These are phyloP conservation scores for Anguilla japonica DNA, from an alignment of 2,113 vertebrate species.

Conservation along the genomic window DNA sequence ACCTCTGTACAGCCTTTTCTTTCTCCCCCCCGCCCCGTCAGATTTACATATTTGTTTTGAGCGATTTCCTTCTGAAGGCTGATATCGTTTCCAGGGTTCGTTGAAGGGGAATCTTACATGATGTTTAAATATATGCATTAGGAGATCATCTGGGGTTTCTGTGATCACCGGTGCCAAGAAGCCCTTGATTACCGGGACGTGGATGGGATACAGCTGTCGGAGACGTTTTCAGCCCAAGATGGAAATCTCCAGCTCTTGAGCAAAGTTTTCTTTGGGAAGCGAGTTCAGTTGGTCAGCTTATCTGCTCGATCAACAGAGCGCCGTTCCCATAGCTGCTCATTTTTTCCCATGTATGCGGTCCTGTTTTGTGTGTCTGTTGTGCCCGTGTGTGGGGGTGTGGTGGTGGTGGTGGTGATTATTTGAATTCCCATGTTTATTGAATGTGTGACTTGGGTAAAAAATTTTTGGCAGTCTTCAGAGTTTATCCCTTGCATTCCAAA, in stretches of 20 bases:
- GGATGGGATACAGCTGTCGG: slow-evolving; percentile 52
- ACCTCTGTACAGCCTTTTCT: slow-evolving; percentile 13
- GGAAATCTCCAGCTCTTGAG: slow-evolving; percentile 40
- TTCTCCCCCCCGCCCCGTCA: slow-evolving; percentile 39
- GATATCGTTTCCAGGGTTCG: slow-evolving; percentile 23
- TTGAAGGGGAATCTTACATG: background rate
- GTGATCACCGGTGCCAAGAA: slow-evolving; percentile 42
- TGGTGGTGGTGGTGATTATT: slow-evolving; percentile 54
- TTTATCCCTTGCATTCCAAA: slow-evolving; percentile 67
- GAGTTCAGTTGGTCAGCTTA: slow-evolving; percentile 53
- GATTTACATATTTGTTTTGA: slow-evolving; percentile 63
- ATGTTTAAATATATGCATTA: slow-evolving; percentile 36
- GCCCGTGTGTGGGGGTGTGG: background rate
- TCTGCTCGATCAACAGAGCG: slow-evolving; percentile 51
- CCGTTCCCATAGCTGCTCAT: slow-evolving; percentile 45
- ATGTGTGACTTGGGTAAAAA: slow-evolving; percentile 60
- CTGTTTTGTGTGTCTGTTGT: background rate
- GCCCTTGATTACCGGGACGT: slow-evolving; percentile 40
- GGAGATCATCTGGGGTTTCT: slow-evolving; percentile 55
- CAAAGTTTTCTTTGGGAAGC: slow-evolving; percentile 57
- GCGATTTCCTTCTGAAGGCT: slow-evolving; percentile 56
- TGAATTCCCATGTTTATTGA: slow-evolving; percentile 70
- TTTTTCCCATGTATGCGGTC: slow-evolving; percentile 43
- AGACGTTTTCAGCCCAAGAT: slow-evolving; percentile 50
- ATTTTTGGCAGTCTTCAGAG: slow-evolving; percentile 60